Evolutionary conservation across 2,888 invertebrate genomes (phyloP).

Genomic region (Peribatodes rhomboidaria): DNA sequence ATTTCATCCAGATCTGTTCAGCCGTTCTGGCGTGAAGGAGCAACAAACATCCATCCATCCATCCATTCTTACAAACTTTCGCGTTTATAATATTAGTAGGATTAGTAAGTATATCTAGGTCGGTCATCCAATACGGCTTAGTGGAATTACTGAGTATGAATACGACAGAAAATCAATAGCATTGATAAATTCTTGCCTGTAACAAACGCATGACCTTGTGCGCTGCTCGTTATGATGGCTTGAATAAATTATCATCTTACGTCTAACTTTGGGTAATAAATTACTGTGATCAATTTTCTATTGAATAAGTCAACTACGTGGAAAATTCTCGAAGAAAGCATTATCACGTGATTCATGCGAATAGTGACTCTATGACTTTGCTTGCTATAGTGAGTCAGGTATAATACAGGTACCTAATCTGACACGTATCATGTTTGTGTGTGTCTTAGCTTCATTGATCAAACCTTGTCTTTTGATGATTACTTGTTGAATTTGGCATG

Average conservation of each 20-base stretch:
- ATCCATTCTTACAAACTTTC: no score
- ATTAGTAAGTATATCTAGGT: not conserved
- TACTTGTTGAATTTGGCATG: no score
- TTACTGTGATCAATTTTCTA: not conserved
- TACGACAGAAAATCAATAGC: constrained; percentile 54
- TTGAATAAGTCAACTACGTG: no score
- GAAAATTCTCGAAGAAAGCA: constrained; percentile 1
- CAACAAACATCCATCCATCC: no score
- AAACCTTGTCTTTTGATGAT: no score
- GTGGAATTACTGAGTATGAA: not conserved
- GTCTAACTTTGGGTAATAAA: constrained; percentile 1
- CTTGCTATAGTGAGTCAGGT: not conserved
- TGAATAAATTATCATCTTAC: constrained; percentile 35
- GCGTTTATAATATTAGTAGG: no score
- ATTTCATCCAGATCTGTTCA: no score
- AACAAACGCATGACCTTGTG: constrained; percentile 49
- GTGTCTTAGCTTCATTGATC: no score
- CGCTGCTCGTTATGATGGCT: constrained; percentile 22
- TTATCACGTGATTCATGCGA: constrained; percentile 6
- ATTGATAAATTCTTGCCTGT: constrained; percentile 46
- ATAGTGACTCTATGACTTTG: not conserved
- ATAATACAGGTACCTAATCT: not conserved
- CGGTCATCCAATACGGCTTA: constrained; percentile 20
- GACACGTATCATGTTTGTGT: no score
- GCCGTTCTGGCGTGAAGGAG: no score